These are phyloP conservation scores for Lacerta bilineata DNA, from an alignment of 2,797 vertebrate species.

Conservation along the genomic window DNA sequence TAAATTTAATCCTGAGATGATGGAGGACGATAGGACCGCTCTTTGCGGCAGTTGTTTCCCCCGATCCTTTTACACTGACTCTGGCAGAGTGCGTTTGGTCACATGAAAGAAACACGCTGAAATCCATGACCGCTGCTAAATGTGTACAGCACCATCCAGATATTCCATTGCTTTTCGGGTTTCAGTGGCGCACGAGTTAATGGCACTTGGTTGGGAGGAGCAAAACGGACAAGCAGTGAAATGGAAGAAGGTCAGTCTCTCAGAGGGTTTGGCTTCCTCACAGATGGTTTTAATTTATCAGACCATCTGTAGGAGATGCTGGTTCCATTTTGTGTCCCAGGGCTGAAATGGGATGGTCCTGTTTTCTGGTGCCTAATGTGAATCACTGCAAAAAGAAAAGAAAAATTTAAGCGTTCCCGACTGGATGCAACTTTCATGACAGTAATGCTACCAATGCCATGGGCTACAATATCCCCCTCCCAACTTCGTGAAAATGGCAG, in stretches of 20 bases:
- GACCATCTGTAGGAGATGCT: conserved; percentile 36
- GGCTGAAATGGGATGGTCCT: neutral
- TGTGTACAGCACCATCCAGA: accelerated
- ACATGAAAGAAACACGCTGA: accelerated
- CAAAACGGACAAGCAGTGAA: conserved; percentile 64
- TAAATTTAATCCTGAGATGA: conserved; percentile 42
- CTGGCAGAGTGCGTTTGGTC: conserved; percentile 9
- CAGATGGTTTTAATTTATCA: conserved; percentile 57
- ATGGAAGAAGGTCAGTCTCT: conserved; percentile 63
- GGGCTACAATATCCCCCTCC: neutral
- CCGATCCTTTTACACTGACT: conserved; percentile 40
- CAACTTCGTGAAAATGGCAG: neutral
- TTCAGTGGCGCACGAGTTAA: conserved; percentile 58
- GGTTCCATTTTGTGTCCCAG: conserved; percentile 7
- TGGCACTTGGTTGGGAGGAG: conserved; percentile 46
- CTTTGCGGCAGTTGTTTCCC: conserved; percentile 8
- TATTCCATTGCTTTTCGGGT: conserved; percentile 35
- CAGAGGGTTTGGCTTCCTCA: conserved; percentile 49
- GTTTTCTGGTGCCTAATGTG: conserved; percentile 10
- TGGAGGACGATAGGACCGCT: neutral
- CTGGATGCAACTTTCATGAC: neutral
- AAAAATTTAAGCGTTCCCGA: neutral
- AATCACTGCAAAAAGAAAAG: neutral
- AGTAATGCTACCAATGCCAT: neutral
- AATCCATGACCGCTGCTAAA: conserved; percentile 41